Percentiles rank a stretch among this genome's conserved stretches.
These are phyloP conservation scores for Synaphobranchus kaupii DNA, from an alignment of 2,797 vertebrate genomes.

Conservation along the genomic window DNA sequence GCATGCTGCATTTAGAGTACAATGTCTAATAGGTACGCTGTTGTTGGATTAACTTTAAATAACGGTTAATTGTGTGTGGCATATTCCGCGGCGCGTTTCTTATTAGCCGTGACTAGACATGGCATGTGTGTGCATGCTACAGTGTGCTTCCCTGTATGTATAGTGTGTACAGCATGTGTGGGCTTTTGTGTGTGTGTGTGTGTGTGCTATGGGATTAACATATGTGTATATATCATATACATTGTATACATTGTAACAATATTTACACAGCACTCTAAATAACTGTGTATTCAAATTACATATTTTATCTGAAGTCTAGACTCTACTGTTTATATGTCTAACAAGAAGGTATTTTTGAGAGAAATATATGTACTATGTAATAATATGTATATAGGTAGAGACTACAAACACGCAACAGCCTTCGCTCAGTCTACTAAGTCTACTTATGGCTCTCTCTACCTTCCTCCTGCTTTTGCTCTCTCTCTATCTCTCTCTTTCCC, in stretches of 20 bases:
- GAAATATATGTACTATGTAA: background rate
- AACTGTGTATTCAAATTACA: conserved; percentile 4
- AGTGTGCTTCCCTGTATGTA: background rate
- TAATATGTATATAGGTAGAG: background rate
- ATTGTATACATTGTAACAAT: background rate
- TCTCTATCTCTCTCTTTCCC: background rate
- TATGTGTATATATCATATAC: background rate
- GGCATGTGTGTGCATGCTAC: background rate
- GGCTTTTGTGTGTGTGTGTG: background rate
- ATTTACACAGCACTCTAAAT: background rate
- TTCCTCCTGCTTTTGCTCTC: background rate
- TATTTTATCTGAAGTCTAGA: background rate
- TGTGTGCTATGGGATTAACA: background rate
- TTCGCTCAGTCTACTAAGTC: conserved; percentile 12
- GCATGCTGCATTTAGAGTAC: background rate
- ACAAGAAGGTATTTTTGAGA: background rate
- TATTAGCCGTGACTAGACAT: background rate
- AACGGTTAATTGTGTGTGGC: background rate
- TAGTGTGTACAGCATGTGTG: background rate
- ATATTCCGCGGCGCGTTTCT: background rate
- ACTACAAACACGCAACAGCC: background rate
- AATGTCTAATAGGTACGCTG: background rate
- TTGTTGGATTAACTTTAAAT: background rate
- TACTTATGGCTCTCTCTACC: background rate
- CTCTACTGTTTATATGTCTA: background rate